These are phyloP conservation scores for Panthera leo DNA, from an alignment of 2,113 vertebrate species.

Conservation along the genomic window DNA sequence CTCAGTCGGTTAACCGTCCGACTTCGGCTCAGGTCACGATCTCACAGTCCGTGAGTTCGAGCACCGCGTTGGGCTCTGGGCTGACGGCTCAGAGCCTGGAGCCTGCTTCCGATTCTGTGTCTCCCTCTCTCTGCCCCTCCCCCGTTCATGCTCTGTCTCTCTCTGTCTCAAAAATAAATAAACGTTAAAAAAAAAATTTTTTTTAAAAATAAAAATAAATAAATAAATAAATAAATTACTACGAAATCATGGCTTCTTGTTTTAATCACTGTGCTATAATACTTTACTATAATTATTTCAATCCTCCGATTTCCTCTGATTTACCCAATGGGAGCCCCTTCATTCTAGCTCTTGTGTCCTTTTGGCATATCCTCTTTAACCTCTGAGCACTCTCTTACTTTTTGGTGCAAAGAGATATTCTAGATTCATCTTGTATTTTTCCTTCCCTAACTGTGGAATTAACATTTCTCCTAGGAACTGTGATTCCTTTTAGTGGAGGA, in stretches of 20 bases:
- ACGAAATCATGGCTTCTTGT: background rate
- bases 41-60: no score
- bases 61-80: no score
- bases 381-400: background rate
- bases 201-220: no score
- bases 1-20: no score
- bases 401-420: background rate
- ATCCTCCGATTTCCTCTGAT: background rate
- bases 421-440: background rate
- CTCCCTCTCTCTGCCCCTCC: no score
- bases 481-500: background rate
- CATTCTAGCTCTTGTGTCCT: background rate
- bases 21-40: no score
- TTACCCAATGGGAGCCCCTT: background rate
- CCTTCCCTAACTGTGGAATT: background rate
- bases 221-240: background rate
- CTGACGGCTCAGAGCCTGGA: no score
- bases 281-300: conserved; percentile 15
- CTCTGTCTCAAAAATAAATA: no score
- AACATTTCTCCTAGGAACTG: background rate
- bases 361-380: background rate
- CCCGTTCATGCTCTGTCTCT: no score
- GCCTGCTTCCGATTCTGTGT: no score
- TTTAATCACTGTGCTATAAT: background rate
- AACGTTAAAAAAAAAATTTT: no score